These are phyloP conservation scores for Lophius americanus DNA, from an alignment of 2,797 vertebrate genomes.

Conservation along the genomic window DNA sequence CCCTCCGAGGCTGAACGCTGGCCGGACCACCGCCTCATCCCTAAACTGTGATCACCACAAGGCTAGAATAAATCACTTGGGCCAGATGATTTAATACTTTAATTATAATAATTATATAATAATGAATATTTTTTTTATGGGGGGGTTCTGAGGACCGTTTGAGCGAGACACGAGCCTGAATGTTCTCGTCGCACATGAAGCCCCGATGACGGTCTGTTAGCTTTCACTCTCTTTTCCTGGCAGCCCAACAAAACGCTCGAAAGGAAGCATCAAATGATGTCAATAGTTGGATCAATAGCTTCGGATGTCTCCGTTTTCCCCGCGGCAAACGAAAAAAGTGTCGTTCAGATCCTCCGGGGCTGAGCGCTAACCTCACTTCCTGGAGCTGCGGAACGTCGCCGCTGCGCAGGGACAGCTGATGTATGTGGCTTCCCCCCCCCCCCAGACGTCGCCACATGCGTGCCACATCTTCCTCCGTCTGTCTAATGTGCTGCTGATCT, in stretches of 20 bases:
- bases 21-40: slow-evolving; percentile 33
- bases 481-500: slow-evolving; percentile 81
- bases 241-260: slow-evolving; percentile 72
- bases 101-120: too few species aligned
- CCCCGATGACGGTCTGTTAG: slow-evolving; percentile 57
- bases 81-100: too few species aligned
- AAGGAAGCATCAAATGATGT: slow-evolving; percentile 80
- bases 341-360: slow-evolving; percentile 63
- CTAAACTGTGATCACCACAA: not conserved
- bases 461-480: slow-evolving; percentile 74
- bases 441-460: slow-evolving; percentile 63
- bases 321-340: slow-evolving; percentile 69
- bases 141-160: not conserved
- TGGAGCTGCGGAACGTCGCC: slow-evolving; percentile 30
- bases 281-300: slow-evolving; percentile 81
- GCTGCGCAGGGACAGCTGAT: slow-evolving; percentile 60
- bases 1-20: slow-evolving; percentile 37
- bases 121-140: too few species aligned
- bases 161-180: slow-evolving; percentile 28
- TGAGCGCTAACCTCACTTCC: slow-evolving; percentile 46
- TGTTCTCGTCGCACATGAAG: slow-evolving; percentile 31
- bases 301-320: slow-evolving; percentile 75
- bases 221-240: slow-evolving; percentile 52
- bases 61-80: not conserved
- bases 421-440: slow-evolving; percentile 50